phyloP scores from a whole-genome alignment of 2,888 invertebrate species.

The Alcis repandata region DNA sequence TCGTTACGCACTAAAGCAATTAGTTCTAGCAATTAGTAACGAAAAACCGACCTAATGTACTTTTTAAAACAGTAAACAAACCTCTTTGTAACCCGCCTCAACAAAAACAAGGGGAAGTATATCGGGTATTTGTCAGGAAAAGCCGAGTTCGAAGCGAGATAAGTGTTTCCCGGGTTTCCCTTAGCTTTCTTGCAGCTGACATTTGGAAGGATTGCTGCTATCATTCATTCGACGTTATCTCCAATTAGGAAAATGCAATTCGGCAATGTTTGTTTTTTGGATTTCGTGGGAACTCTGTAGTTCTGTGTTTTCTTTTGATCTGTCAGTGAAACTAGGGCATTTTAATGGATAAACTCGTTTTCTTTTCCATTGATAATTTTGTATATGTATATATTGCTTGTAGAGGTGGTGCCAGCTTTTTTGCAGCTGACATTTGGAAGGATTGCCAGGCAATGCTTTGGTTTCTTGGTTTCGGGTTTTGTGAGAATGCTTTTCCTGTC shows the following conservation, averaged over 20 bases:
- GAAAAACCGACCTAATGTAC: not conserved
- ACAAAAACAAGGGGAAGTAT: conserved; percentile 14
- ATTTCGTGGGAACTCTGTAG: no score
- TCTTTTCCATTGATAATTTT: no score
- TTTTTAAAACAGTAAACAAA: conserved; percentile 1
- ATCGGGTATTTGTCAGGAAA: conserved; percentile 18
- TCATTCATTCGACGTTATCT: conserved; percentile 49
- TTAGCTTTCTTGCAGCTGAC: conserved; percentile 48
- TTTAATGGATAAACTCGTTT: no score
- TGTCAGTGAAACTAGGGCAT: no score
- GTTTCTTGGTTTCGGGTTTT: no score
- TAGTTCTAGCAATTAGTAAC: no score
- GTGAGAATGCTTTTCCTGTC: conserved; percentile 2
- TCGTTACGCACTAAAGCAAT: no score
- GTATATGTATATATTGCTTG: no score
- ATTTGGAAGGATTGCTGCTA: conserved; percentile 51
- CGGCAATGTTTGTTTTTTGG: conserved; percentile 15
- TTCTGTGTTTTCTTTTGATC: no score
- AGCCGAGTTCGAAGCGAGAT: conserved; percentile 22
- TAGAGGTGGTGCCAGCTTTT: no score
- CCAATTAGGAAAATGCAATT: conserved; percentile 24
- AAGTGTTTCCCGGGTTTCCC: conserved; percentile 42
- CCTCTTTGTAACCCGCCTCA: not conserved
- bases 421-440: no score
- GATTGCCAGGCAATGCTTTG: no score